Base-by-base conservation (phyloP, 2,113 vertebrate species). In the Hemiprocne comata region DNA sequence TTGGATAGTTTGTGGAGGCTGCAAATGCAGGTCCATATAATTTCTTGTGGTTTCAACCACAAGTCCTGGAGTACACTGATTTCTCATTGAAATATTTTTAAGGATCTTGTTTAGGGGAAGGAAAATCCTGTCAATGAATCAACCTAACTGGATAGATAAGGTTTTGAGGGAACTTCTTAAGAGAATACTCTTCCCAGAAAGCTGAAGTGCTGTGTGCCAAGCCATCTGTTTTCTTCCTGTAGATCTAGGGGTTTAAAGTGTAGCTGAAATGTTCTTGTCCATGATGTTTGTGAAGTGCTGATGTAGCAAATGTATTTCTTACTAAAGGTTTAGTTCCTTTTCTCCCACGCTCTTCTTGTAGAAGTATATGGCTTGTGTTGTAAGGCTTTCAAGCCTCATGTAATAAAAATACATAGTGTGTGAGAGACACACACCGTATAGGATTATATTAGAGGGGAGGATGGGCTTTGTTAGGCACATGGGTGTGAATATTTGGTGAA, bases 31-130 rank as follows among this genome's bases (percentile, higher is more conserved):
- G 31, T 64, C n/a, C 24, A 0, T 28, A 40, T 24, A 67, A 48
- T 64, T 87, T 91, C 20, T 93, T 96, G 94, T 92, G 87, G 58
- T 96, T 97, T 95, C 72, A 67, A 46, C 67, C 64, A 50, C 55
- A 89, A 94, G 73, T 88, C 74, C 95, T 85, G 80, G 89, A 92
- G 70, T 96, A 58, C 67, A 89, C 80, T 44, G 24, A 48, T 89
- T 97, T 95, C 62, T 95, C 1, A 1, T 62, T 92, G 78, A 96
- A 97, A 94, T 92, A 70, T 70, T 60, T 78, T 85, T 70, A 64
- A 81, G 62, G 58, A 79, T 96, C 67, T 96, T 95, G 87, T 80
- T 78, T 72, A 94, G 25, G 25, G 42, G 31, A 88, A 72, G 36
- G 55, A 96, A 91, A 92, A 70, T 67, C 46, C 54, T 87, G 10